Conservation (phyloP, 2,888 invertebrate genomes). For the Automeris io region DNA sequence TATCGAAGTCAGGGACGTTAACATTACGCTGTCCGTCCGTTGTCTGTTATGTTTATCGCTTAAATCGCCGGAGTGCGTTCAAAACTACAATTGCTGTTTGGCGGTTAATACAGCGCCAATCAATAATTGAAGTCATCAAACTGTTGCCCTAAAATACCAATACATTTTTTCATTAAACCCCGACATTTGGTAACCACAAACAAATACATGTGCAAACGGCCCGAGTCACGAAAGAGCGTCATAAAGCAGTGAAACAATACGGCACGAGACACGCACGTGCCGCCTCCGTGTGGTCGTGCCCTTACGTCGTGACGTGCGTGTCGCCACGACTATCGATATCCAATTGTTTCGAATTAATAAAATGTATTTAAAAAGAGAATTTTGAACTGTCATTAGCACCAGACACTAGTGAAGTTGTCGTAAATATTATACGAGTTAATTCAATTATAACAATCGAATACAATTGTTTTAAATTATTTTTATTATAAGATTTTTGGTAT, state of each 20-base stretch:
- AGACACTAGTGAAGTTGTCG: no score
- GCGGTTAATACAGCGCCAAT: no score
- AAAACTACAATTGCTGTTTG: no score
- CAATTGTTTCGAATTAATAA: slow-evolving; percentile 4
- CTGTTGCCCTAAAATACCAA: slow-evolving; percentile 14
- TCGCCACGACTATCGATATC: slow-evolving; percentile 24
- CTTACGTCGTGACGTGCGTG: slow-evolving; percentile 51
- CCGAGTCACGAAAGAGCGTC: slow-evolving; percentile 12
- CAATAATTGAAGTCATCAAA: no score
- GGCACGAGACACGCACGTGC: slow-evolving; percentile 50
- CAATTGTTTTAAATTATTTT: no score
- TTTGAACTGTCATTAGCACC: not conserved
- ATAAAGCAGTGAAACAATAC: slow-evolving; percentile 30
- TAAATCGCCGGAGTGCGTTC: no score
- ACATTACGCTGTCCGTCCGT: no score
- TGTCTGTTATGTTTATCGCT: no score
- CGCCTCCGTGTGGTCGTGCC: slow-evolving; percentile 50
- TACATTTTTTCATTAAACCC: slow-evolving; percentile 32
- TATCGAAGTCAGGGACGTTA: no score
- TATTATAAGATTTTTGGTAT: no score
- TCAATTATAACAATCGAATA: no score
- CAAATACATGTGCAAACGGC: slow-evolving; percentile 2
- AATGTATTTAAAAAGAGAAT: not conserved
- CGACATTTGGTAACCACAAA: slow-evolving; percentile 28
- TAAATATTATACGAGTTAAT: no score